phyloP scores from a whole-genome alignment of 2,113 vertebrate species.

The Mungos mungo region DNA sequence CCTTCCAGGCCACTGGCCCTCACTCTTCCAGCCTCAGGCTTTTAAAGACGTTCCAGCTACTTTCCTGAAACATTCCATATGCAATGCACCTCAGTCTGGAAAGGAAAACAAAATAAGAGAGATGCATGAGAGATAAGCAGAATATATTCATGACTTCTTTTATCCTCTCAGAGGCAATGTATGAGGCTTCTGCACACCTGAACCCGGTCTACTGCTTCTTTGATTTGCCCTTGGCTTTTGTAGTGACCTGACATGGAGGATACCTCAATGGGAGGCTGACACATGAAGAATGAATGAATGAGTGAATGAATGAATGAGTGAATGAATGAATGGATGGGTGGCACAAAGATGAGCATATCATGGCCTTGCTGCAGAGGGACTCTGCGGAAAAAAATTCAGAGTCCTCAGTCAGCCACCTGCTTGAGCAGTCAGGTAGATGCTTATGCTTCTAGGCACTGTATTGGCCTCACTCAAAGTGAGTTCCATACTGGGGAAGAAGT shows the following conservation, averaged over 20 bases:
- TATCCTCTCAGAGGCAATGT: neutral
- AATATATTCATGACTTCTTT: neutral
- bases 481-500: neutral
- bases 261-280: neutral
- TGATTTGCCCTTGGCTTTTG: neutral
- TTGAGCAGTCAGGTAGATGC: neutral
- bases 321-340: neutral
- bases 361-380: neutral
- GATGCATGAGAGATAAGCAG: neutral
- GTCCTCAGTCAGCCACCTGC: neutral
- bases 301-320: neutral
- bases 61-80: neutral
- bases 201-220: neutral
- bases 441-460: neutral
- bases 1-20: neutral
- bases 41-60: neutral
- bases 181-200: neutral
- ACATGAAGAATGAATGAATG: neutral
- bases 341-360: neutral
- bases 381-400: neutral
- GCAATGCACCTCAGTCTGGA: neutral
- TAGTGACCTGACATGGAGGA: neutral
- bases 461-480: neutral
- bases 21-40: neutral
- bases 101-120: neutral